These are phyloP conservation scores for Oncopeltus fasciatus DNA, from an alignment of 1,140 invertebrate species.

Conservation along the genomic window DNA sequence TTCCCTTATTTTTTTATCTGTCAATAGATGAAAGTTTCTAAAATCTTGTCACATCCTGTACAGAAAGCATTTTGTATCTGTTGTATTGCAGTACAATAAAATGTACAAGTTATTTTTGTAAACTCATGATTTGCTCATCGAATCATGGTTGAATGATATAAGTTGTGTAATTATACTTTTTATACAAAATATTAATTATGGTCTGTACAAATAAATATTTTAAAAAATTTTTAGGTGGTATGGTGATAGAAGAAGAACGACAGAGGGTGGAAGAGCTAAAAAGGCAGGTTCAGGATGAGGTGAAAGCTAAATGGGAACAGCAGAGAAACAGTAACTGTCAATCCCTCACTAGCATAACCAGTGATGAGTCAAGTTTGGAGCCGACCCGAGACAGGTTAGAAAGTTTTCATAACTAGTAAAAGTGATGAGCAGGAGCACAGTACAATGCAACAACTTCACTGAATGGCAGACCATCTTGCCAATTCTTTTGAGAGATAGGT, in stretches of 20 bases:
- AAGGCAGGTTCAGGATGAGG: conserved; percentile 72
- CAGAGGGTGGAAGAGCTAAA: conserved; percentile 74
- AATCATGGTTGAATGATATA: background rate
- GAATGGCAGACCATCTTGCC: no score
- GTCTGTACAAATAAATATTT: background rate
- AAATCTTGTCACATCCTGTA: no score
- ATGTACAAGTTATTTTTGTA: background rate
- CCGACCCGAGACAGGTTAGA: conserved; percentile 38
- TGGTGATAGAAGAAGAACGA: conserved; percentile 80
- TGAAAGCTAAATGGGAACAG: conserved; percentile 70
- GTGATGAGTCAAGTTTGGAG: conserved; percentile 43
- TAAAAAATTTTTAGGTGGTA: conserved; percentile 44
- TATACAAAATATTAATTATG: background rate
- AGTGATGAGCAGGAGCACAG: no score
- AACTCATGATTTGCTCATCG: background rate
- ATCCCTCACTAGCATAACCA: conserved; percentile 51
- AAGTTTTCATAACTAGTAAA: no score
- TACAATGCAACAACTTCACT: no score
- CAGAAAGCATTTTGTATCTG: no score
- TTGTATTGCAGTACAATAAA: no score
- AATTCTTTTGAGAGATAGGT: no score
- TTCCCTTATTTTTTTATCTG: no score
- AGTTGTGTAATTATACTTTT: background rate
- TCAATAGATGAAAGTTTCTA: no score
- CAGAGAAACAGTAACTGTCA: conserved; percentile 47